phyloP scores from a whole-genome alignment of 2,888 invertebrate species.

The Synergus gifuensis region DNA sequence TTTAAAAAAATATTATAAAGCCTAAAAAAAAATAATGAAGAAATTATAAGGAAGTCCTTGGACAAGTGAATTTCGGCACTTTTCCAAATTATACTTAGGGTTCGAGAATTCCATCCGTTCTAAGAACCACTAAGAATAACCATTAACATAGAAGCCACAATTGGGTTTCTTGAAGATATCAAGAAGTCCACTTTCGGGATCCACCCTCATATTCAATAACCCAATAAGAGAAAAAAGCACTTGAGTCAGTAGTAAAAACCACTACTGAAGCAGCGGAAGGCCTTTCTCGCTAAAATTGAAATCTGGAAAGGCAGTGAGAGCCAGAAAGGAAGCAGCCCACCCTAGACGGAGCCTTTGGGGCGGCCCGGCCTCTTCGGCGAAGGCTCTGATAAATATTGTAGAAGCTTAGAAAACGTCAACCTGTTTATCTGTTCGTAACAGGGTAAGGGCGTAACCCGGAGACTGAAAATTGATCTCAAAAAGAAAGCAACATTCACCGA shows the following conservation, averaged over 20 bases:
- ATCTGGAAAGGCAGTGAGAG: background rate
- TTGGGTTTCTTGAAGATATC: background rate
- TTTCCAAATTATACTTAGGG: background rate
- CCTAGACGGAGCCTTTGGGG: slow-evolving; percentile 26
- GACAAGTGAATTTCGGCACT: background rate
- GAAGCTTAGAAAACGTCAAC: slow-evolving; percentile 4
- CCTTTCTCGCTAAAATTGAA: slow-evolving; percentile 5
- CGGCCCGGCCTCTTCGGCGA: background rate
- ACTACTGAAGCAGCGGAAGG: background rate
- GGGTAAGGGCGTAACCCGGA: slow-evolving; percentile 26
- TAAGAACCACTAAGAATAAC: background rate
- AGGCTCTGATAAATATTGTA: slow-evolving; percentile 24
- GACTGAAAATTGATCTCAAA: background rate
- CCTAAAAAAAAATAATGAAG: background rate
- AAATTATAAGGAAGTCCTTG: background rate
- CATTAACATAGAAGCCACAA: background rate
- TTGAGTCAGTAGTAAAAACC: background rate
- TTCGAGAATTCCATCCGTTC: background rate
- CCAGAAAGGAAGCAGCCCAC: slow-evolving; percentile 7
- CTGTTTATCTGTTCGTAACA: slow-evolving; percentile 28
- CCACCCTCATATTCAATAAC: background rate
- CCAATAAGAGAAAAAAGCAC: background rate
- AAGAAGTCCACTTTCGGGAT: background rate
- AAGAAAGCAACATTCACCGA: slow-evolving; percentile 13
- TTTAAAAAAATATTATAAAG: no score